A percentile compares a stretch with the other conserved stretches of the same genome.
phyloP scores from a whole-genome alignment of 2,888 invertebrate species.

The Zygogramma bicolorata region DNA sequence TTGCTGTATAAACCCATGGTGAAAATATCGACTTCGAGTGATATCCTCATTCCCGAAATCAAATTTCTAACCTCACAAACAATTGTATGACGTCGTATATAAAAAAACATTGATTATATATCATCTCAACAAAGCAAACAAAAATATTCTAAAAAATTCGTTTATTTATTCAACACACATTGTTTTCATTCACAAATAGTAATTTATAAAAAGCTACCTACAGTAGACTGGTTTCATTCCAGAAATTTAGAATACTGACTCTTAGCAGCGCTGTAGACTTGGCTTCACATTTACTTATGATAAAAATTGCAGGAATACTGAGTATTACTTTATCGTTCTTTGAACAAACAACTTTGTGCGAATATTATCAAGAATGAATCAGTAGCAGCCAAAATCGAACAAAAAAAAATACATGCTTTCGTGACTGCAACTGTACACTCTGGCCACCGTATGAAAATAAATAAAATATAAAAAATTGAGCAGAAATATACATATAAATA shows the following conservation, averaged over 20 bases:
- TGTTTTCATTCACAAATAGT: slow-evolving; percentile 45
- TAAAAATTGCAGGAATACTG: slow-evolving; percentile 19
- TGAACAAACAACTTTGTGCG: slow-evolving; percentile 15
- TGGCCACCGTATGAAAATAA: slow-evolving; percentile 22
- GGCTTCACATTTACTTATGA: not conserved
- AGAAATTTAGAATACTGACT: not conserved
- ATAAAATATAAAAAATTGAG: slow-evolving; percentile 36
- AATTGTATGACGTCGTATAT: too few relatives aligned
- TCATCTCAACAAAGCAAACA: too few relatives aligned
- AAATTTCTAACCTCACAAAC: too few relatives aligned
- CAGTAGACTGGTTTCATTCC: slow-evolving; percentile 20
- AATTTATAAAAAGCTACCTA: slow-evolving; percentile 52
- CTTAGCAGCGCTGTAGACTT: not conserved
- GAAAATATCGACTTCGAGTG: too few relatives aligned
- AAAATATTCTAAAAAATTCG: slow-evolving; percentile 43
- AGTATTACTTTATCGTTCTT: slow-evolving; percentile 8
- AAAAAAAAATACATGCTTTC: not conserved
- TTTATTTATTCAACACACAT: slow-evolving; percentile 52
- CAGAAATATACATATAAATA: slow-evolving; percentile 12
- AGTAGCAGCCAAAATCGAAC: not conserved
- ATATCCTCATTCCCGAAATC: too few relatives aligned
- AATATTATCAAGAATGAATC: not conserved
- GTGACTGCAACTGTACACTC: not conserved
- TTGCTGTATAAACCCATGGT: too few relatives aligned
- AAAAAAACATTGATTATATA: too few relatives aligned